Evolutionary conservation across 2,797 vertebrate species (phyloP).

Genomic region (Lerista edwardsae): DNA sequence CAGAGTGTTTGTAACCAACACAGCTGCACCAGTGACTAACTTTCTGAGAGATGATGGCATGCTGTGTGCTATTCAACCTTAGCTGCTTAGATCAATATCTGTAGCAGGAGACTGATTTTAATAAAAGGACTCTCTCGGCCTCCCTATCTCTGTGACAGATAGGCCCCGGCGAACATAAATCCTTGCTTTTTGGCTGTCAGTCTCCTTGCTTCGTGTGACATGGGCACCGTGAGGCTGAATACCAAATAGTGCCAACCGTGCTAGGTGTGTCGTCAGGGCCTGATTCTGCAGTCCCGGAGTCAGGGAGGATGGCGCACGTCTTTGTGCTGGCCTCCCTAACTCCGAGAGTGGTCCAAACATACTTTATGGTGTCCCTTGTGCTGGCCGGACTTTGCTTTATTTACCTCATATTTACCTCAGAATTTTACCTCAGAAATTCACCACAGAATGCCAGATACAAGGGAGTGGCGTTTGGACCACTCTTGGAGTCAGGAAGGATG

Average conservation of each 20-base stretch:
- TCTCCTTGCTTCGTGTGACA: constrained; percentile 60
- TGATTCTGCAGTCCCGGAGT: constrained; percentile 53
- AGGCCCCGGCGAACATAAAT: constrained; percentile 67
- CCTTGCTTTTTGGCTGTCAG: constrained; percentile 67
- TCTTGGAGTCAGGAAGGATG: too few relatives aligned
- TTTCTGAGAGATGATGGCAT: constrained; percentile 39
- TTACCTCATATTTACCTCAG: too few relatives aligned
- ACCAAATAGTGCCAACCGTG: constrained; percentile 67
- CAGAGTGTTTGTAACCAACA: not conserved
- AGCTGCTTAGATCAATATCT: constrained; percentile 71
- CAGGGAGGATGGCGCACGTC: too few relatives aligned
- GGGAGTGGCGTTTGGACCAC: too few relatives aligned
- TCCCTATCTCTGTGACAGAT: constrained; percentile 72
- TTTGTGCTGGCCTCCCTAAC: too few relatives aligned
- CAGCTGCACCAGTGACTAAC: constrained; percentile 26
- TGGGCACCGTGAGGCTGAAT: constrained; percentile 64
- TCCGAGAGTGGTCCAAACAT: too few relatives aligned
- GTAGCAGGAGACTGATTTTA: constrained; percentile 60
- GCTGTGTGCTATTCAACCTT: constrained; percentile 57
- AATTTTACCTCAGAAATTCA: too few relatives aligned
- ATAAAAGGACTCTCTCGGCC: too few relatives aligned
- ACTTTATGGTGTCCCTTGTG: too few relatives aligned
- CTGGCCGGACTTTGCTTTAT: too few relatives aligned
- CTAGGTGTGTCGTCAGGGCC: constrained; percentile 51
- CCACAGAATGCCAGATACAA: too few relatives aligned